A percentile compares a stretch with the other conserved stretches of the same genome.
Conservation (phyloP, 2,113 vertebrate species). For the Cyprinodon tularosa region DNA sequence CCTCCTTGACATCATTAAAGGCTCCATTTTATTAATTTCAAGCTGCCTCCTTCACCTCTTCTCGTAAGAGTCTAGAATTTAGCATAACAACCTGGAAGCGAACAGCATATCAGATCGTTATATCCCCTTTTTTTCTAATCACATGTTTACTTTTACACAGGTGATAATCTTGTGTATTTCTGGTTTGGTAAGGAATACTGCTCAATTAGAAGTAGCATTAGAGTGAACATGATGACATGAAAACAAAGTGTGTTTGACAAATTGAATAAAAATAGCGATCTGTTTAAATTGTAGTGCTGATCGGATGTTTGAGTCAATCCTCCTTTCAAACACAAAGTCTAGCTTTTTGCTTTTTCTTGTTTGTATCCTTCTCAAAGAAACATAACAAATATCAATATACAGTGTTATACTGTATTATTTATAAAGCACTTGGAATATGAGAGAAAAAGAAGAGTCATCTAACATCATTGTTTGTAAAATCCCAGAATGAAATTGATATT, state of each 20-base stretch:
- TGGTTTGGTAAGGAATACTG: background rate
- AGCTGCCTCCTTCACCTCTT: slow-evolving; percentile 18
- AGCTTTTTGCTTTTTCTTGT: background rate
- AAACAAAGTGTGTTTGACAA: background rate
- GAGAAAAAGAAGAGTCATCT: background rate
- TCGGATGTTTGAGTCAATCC: no score
- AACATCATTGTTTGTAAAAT: background rate
- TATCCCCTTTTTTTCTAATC: background rate
- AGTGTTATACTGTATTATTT: no score
- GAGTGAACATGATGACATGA: background rate
- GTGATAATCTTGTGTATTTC: background rate
- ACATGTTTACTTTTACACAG: background rate
- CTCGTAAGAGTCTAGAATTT: slow-evolving; percentile 35
- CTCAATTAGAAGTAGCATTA: background rate
- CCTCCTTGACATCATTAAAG: slow-evolving; percentile 37
- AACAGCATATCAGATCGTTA: slow-evolving; percentile 28
- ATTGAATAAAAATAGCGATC: background rate
- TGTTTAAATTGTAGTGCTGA: background rate
- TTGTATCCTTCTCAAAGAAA: background rate
- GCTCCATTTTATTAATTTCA: slow-evolving; percentile 26
- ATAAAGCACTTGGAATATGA: no score
- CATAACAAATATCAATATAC: no score
- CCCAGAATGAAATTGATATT: background rate
- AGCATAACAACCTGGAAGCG: slow-evolving; percentile 10
- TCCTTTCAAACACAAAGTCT: background rate